Evolutionary conservation across 2,888 invertebrate species (phyloP), one percentile per base, ranked within the genome.

Genomic region (Chironomus tentans): DNA sequence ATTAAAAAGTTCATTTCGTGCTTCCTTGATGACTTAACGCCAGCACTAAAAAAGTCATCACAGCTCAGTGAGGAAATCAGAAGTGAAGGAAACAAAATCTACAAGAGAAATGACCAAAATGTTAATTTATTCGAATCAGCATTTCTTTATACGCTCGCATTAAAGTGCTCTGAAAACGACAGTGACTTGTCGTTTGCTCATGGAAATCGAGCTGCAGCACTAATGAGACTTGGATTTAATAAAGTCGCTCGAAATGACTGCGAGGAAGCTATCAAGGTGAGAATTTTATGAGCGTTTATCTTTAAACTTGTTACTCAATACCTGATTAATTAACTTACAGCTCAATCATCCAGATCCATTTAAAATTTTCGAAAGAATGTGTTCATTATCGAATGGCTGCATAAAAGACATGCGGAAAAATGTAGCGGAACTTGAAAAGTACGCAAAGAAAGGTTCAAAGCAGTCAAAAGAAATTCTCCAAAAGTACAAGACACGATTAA

Each of bases 151-250:
- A 28, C 70, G 13, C 24, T 70, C 4, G 70, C 46, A 4, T 21
- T 71, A 7, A 71, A 71, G 15, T 76, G 76, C 12, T 18, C 68
- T 46, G 70, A 65, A 5, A 46, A 6, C 5, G 18, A 62, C 5
- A 7, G 18, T 10, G 65, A 70, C 47, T 56, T 76, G n/a, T 47
- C 70, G 6, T 68, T 15, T 48, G 81, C 80, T 0, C 82, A 80
- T 78, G 84, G 83, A 0, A 84, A 84, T 78, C 79, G 84, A 0
- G 83, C 82, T 0, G 80, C 81, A 77, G 81, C 81, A 0, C 76
- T 83, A 7, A 81, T 82, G 70, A 80, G 82, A 61, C 80, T 81
- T 68, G 82, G 82, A 1, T 82, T 80, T 50, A 83, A 79, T 73
- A 18, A 78, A 76, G 79, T 77, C 21, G 83, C 83, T 0, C 82